A percentile compares a stretch with the other conserved stretches of the same genome.
These are phyloP conservation scores for Sesia bembeciformis DNA, from an alignment of 2,888 invertebrate genomes.

Conservation along the genomic window DNA sequence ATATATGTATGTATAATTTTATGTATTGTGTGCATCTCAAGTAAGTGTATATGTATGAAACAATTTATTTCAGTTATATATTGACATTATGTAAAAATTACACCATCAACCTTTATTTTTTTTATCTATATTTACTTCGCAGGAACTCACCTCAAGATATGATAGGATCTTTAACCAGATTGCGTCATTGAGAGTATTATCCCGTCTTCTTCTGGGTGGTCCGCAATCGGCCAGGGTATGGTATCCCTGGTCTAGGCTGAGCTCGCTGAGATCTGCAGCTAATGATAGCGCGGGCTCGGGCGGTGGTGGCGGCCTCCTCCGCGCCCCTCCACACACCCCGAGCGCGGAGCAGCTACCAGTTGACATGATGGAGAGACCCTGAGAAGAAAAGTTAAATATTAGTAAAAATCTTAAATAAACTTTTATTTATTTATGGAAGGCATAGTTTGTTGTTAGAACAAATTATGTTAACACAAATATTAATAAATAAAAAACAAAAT, in stretches of 20 bases:
- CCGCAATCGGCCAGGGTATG: conserved; percentile 84
- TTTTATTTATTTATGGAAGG: neutral
- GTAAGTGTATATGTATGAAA: too few species aligned
- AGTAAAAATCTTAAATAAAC: conserved; percentile 1
- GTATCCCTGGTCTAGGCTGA: conserved; percentile 86
- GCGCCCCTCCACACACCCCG: conserved; percentile 55
- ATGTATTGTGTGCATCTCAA: too few species aligned
- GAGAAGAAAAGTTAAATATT: conserved; percentile 10
- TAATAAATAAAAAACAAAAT: neutral
- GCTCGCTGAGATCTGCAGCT: conserved; percentile 65
- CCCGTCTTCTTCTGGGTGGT: conserved; percentile 49
- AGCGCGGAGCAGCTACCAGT: conserved; percentile 58
- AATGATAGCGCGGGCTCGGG: conserved; percentile 61
- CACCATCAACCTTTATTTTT: too few species aligned
- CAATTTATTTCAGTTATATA: too few species aligned
- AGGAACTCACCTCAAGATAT: conserved; percentile 43
- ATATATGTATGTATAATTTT: too few species aligned
- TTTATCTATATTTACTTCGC: too few species aligned
- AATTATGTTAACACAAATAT: too few species aligned
- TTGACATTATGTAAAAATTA: too few species aligned
- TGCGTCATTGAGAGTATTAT: conserved; percentile 55
- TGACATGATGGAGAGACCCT: conserved; percentile 51
- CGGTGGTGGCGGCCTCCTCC: conserved; percentile 59
- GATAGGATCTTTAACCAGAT: conserved; percentile 58
- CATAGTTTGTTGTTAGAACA: too few species aligned